Conservation (phyloP, 2,797 vertebrate species). For the Synaphobranchus kaupii region DNA sequence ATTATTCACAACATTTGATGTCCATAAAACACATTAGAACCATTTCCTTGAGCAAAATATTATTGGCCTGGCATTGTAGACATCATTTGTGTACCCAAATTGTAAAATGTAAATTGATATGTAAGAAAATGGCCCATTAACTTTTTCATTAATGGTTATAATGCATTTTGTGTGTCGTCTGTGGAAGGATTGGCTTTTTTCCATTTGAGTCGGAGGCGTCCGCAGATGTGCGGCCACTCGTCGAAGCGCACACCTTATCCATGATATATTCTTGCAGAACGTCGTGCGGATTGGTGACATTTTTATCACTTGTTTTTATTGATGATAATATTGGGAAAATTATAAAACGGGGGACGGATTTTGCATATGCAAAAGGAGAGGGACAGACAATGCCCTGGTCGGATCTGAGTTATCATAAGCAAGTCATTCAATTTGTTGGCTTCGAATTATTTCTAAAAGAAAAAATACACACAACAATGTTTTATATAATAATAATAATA, state of each 20-base stretch:
- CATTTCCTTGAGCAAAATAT: constrained; percentile 91
- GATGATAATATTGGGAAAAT: constrained; percentile 22
- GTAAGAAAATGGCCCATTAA: constrained; percentile 99
- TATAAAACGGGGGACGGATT: neutral
- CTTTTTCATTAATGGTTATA: constrained; percentile 99
- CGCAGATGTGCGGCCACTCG: neutral
- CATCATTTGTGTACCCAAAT: constrained; percentile 98
- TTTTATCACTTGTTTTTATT: constrained; percentile 13
- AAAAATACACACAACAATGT: neutral
- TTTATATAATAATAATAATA: neutral
- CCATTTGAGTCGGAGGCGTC: constrained; percentile 14
- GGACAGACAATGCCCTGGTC: neutral
- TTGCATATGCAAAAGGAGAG: neutral
- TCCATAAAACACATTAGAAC: constrained; percentile 99
- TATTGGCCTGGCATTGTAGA: constrained; percentile 87
- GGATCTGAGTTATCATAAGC: neutral
- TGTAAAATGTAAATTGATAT: constrained; percentile 99
- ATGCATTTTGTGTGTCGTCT: constrained; percentile 90
- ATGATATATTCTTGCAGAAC: constrained; percentile 4
- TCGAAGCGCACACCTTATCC: neutral
- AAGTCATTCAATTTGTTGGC: neutral
- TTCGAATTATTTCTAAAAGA: neutral
- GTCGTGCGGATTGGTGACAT: constrained; percentile 23
- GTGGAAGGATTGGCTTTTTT: constrained; percentile 62
- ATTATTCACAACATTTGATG: constrained; percentile 99